Percentiles rank a stretch among this genome's conserved stretches.
Evolutionary conservation across 2,797 vertebrate genomes (phyloP).

Genomic region (Malurus splendens): DNA sequence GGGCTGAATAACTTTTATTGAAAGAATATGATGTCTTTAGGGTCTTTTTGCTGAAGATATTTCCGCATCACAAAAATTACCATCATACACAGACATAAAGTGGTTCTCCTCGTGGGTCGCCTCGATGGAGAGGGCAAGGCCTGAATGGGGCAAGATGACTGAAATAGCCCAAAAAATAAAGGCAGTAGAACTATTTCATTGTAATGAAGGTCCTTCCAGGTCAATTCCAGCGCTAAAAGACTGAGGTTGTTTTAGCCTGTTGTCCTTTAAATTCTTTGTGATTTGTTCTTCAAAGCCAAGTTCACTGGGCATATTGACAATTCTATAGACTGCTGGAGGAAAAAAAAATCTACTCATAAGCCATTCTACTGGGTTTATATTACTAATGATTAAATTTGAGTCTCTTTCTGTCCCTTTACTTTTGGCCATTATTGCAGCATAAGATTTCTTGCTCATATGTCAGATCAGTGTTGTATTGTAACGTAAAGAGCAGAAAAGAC

Average conservation of each 20-base stretch:
- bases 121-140: neutral
- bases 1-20: neutral
- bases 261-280: neutral
- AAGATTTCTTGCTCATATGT: neutral
- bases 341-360: neutral
- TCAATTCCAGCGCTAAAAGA: neutral
- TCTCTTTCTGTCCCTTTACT: neutral
- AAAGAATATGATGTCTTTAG: neutral
- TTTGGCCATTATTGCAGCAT: neutral
- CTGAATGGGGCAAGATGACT: neutral
- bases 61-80: neutral
- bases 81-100: neutral
- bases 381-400: neutral
- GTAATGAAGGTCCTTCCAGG: neutral
- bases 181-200: neutral
- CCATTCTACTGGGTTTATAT: neutral
- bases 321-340: neutral
- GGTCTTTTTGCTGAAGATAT: neutral
- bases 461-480: neutral
- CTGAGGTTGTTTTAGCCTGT: neutral
- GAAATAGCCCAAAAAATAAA: neutral
- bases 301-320: neutral
- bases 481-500: neutral
- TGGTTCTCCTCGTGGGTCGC: neutral
- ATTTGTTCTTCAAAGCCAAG: neutral